These are phyloP conservation scores for Austrolebias charrua DNA, from an alignment of 2,797 vertebrate genomes.

Conservation along the genomic window DNA sequence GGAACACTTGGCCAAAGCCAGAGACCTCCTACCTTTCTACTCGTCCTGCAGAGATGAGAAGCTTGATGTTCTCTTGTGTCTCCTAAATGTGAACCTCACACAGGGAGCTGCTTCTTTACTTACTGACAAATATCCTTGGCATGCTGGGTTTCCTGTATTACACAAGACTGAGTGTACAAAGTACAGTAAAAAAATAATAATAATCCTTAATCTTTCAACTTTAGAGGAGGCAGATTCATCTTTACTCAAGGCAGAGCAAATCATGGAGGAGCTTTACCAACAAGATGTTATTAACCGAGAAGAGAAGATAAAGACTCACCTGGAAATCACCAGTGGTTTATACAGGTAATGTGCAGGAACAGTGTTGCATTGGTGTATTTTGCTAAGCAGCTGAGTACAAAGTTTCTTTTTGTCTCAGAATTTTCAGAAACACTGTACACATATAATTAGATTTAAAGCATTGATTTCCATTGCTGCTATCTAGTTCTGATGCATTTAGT, in stretches of 20 bases:
- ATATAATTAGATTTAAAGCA: too few species aligned
- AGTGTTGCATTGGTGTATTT: not conserved
- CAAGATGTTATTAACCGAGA: conserved; percentile 57
- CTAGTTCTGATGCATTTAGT: too few species aligned
- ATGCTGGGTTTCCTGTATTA: not conserved
- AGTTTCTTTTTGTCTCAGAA: too few species aligned
- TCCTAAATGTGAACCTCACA: conserved; percentile 59
- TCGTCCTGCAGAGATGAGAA: conserved; percentile 48
- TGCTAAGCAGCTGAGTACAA: not conserved
- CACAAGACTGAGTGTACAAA: not conserved
- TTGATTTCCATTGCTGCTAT: too few species aligned
- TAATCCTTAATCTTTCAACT: conserved; percentile 69
- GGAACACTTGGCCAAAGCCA: conserved; percentile 58
- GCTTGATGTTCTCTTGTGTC: conserved; percentile 44
- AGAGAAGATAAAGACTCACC: conserved; percentile 68
- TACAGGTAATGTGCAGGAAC: conserved; percentile 64
- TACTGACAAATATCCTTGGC: conserved; percentile 68
- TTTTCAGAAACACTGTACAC: too few species aligned
- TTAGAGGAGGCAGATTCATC: conserved; percentile 70
- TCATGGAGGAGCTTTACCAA: conserved; percentile 69
- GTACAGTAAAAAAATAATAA: conserved; percentile 1
- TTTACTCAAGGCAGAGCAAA: conserved; percentile 66
- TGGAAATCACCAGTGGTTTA: conserved; percentile 66
- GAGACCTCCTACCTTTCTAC: conserved; percentile 58
- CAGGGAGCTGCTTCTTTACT: conserved; percentile 59